Base-by-base conservation (phyloP, 2,797 vertebrate genomes). In the Zonotrichia albicollis region DNA sequence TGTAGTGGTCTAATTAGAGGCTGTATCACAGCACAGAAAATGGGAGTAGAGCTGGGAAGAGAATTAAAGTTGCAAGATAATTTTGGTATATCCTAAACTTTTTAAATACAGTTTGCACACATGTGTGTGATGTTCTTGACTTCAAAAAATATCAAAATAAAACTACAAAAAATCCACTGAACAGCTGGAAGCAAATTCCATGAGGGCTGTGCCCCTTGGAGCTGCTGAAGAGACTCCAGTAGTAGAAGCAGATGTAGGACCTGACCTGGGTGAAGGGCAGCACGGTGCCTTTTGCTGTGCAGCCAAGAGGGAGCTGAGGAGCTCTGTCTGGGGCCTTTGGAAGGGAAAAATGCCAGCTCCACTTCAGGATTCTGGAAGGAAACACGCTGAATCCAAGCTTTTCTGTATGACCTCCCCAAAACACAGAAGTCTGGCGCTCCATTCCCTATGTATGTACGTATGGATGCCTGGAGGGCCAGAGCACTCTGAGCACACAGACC, bases 1-100 rank as follows among this genome's bases (percentile, higher is more conserved):
- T 93, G 90, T 62, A 94, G 90, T 84, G 80, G 73, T 93, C 94
- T 96, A 95, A 95, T 94, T 96, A 95, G 90, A 96, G 93, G 60
- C 94, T 95, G 46, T 66, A 82, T 84, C 55, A 6, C 11, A 86
- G 79, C 66, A 62, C 62, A 90, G 85, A 91, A 75, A 68, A 90
- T n/a, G 62, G 55, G 30, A 90, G 70, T 72, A 55, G 55, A 54
- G 61, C 54, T 74, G 53, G 87, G 68, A 90, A 84, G 51, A 76
- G 79, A 94, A 91, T 72, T 94, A 16, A 93, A 94, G 67, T 61
- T 38, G 45, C 38, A 65, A 87, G 87, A 80, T 71, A 64, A 89
- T 87, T 92, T 89, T 83, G 75, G 81, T 83, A 61, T 48, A 83
- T 67, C 68, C 60, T 27, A 75, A 77, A 68, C 3, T 48, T 84